A percentile compares a stretch with the other conserved stretches of the same genome.
Evolutionary conservation across 2,888 invertebrate species (phyloP).

Genomic region (Drosophila limbata): DNA sequence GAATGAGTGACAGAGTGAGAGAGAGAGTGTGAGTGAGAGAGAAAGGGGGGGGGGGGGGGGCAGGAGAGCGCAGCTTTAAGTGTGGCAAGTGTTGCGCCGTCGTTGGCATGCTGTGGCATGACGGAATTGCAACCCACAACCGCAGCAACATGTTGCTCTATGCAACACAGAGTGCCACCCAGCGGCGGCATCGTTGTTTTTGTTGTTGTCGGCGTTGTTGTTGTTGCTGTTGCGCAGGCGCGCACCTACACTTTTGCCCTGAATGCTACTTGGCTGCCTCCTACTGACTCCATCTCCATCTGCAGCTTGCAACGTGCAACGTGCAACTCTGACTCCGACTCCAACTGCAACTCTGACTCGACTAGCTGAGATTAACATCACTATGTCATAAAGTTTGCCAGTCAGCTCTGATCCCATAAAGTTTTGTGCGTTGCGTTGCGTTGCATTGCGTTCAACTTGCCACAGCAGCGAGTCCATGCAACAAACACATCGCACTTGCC

Average conservation of each 20-base stretch:
- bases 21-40: not conserved
- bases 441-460: conserved; percentile 18
- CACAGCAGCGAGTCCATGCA: conserved; percentile 9
- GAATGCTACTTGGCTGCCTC: conserved; percentile 71
- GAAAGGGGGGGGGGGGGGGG: not conserved
- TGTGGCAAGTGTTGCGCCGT: conserved; percentile 69
- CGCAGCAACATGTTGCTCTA: conserved; percentile 36
- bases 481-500: conserved; percentile 10
- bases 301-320: conserved; percentile 9
- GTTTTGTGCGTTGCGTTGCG: conserved; percentile 54
- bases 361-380: conserved; percentile 60
- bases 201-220: conserved; percentile 24
- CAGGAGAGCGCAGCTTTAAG: conserved; percentile 7
- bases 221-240: conserved; percentile 46
- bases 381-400: conserved; percentile 63
- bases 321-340: conserved; percentile 15
- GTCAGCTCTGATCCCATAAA: conserved; percentile 65
- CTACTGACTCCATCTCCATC: conserved; percentile 48
- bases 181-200: conserved; percentile 38
- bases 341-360: not conserved
- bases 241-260: conserved; percentile 71
- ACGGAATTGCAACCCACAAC: conserved; percentile 58
- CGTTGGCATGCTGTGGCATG: conserved; percentile 66
- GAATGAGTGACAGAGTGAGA: not conserved
- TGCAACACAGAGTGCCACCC: conserved; percentile 45